phyloP scores from a whole-genome alignment of 2,113 vertebrate genomes.

The Alosa alosa region DNA sequence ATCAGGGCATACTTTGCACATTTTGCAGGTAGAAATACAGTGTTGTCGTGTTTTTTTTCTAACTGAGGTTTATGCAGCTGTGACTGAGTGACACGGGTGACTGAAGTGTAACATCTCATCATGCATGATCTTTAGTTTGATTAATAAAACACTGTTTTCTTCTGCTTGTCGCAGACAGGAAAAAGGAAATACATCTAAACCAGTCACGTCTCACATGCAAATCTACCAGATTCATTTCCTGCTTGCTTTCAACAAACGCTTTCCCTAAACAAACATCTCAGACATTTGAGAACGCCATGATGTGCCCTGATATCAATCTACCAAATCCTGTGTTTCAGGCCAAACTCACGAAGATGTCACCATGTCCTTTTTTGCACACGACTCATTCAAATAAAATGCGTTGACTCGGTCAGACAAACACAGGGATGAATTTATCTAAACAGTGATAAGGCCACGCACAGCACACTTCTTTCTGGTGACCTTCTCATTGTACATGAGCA shows the following conservation, averaged over 20 bases:
- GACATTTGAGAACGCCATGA: not conserved
- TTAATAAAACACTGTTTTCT: not conserved
- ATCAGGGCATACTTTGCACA: too few species aligned
- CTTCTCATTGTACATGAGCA: not conserved
- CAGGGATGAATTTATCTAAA: not conserved
- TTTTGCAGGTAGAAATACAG: too few species aligned
- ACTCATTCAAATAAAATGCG: slow-evolving; percentile 2
- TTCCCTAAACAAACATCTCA: not conserved
- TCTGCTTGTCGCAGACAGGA: not conserved
- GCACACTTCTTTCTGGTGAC: not conserved
- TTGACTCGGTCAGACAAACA: slow-evolving; percentile 14
- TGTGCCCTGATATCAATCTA: not conserved
- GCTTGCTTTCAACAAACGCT: not conserved
- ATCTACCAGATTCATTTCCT: not conserved
- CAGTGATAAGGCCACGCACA: not conserved
- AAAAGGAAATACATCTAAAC: not conserved
- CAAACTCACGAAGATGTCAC: not conserved
- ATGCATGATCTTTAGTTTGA: not conserved
- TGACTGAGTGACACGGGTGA: not conserved
- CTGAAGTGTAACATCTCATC: not conserved
- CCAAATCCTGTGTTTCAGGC: not conserved
- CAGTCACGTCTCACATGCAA: not conserved
- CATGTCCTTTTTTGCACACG: not conserved
- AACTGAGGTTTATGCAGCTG: not conserved
- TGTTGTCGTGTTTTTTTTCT: too few species aligned